Evolutionary conservation across 2,888 invertebrate species (phyloP), one percentile per base, ranked within the genome.

Genomic region (Orchesella flavescens): DNA sequence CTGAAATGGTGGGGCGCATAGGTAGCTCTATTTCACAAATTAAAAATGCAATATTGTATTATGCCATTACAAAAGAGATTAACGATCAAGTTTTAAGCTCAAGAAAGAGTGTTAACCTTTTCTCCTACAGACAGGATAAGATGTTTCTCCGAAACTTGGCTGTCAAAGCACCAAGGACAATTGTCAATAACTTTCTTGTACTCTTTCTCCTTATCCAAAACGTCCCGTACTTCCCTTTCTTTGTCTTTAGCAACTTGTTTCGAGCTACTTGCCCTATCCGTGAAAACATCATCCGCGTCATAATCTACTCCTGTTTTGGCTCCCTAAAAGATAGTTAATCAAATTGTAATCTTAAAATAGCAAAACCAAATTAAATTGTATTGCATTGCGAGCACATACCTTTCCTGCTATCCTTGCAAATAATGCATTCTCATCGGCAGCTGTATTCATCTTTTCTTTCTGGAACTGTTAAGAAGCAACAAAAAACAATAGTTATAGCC

Each of bases 201-300:
- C 85, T 92, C 92, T 86, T 93, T 91, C 89, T 97, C 95, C 88
- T 97, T 94, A 88, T 91, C 91, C 61, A 96, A 94, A 3, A 95
- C 95, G 88, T 92, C 92, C 46, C 92, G 91, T 86, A 92, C 92
- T 88, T 94, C 94, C 77, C 91, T 91, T 80, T 92, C 92, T 86
- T 93, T 92, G n/a, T 92, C 91, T 88, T 93, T 94, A 44, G 91
- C 91, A 69, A 92, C 92, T 65, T 81, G 80, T 71, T 87, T 87
- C 7, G 88, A 87, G 71, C 87, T 87, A 21, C 87, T 85, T 4
- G 96, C 95, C 88, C 93, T 93, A 89, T 94, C 94, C 44, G 94
- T 93, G 89, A 97, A 96, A 87, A 96, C 93, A 88, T 97, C 97
- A 90, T 96, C 97, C 88, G 96, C 91, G 89, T 96, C 95, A 88